Conservation (phyloP, 2,113 vertebrate species). For the Noturus placidus region DNA sequence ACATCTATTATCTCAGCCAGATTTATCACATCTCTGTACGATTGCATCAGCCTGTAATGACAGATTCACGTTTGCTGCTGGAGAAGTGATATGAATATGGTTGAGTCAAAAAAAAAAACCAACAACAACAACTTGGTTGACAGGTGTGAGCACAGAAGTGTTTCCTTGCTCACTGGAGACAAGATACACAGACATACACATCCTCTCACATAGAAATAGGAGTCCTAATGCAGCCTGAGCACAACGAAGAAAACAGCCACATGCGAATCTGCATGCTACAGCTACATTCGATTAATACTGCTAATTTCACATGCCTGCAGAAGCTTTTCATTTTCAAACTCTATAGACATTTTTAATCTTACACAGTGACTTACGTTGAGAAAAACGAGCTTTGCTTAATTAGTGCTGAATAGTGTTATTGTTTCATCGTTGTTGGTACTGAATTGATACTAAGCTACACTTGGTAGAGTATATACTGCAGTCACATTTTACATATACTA, state of each 20-base stretch:
- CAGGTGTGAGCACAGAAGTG: slow-evolving; percentile 11
- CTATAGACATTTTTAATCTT: not conserved
- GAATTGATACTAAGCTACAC: not conserved
- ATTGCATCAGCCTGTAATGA: slow-evolving; percentile 9
- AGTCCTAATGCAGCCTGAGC: slow-evolving; percentile 2
- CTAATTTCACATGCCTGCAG: not conserved
- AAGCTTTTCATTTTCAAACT: not conserved
- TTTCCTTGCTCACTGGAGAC: not conserved
- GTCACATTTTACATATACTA: not conserved
- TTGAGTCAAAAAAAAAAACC: not conserved
- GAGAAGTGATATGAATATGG: not conserved
- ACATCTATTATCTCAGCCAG: not conserved
- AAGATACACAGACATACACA: slow-evolving; percentile 16
- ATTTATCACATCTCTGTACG: not conserved
- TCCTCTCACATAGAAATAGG: not conserved
- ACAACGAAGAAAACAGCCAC: not conserved
- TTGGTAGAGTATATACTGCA: not conserved
- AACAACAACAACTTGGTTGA: not conserved
- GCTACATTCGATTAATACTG: not conserved
- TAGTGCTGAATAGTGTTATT: not conserved
- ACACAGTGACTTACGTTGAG: not conserved
- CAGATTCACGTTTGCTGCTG: slow-evolving; percentile 1
- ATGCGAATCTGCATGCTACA: not conserved
- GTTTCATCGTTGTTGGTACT: not conserved
- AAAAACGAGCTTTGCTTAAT: not conserved